phyloP scores from a whole-genome alignment of 1,140 invertebrate genomes.

The Drepana arcuata region DNA sequence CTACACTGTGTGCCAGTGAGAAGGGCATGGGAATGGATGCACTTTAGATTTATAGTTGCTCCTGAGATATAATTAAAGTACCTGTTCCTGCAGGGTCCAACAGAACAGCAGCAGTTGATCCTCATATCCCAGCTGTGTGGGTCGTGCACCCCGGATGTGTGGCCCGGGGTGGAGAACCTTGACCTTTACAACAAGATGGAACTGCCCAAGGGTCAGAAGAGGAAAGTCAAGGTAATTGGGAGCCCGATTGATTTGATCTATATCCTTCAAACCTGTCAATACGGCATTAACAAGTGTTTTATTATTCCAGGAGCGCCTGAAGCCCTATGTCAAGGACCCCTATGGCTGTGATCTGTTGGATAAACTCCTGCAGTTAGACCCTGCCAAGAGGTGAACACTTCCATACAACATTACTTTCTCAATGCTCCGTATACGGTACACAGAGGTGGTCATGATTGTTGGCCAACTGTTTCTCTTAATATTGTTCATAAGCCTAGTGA shows the following conservation, averaged over 20 bases:
- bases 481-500: too few relatives aligned
- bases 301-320: slow-evolving; percentile 87
- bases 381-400: slow-evolving; percentile 83
- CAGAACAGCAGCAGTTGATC: slow-evolving; percentile 93
- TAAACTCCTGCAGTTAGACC: slow-evolving; percentile 93
- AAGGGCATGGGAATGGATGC: too few relatives aligned
- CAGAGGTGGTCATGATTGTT: too few relatives aligned
- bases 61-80: too few relatives aligned
- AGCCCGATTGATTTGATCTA: slow-evolving; percentile 1
- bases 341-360: slow-evolving; percentile 95
- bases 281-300: too few relatives aligned
- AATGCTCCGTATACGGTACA: too few relatives aligned
- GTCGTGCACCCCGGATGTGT: slow-evolving; percentile 93
- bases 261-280: not conserved
- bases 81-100: slow-evolving; percentile 86
- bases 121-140: slow-evolving; percentile 97
- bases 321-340: slow-evolving; percentile 93
- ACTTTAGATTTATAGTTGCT: too few relatives aligned
- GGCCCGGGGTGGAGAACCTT: slow-evolving; percentile 95
- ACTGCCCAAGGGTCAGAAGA: slow-evolving; percentile 90
- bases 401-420: too few relatives aligned
- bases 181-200: slow-evolving; percentile 95
- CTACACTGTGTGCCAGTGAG: too few relatives aligned
- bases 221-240: slow-evolving; percentile 77
- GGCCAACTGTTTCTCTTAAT: too few relatives aligned